Evolutionary conservation across 1,140 invertebrate genomes (phyloP).

Genomic region (Penaeus chinensis): DNA sequence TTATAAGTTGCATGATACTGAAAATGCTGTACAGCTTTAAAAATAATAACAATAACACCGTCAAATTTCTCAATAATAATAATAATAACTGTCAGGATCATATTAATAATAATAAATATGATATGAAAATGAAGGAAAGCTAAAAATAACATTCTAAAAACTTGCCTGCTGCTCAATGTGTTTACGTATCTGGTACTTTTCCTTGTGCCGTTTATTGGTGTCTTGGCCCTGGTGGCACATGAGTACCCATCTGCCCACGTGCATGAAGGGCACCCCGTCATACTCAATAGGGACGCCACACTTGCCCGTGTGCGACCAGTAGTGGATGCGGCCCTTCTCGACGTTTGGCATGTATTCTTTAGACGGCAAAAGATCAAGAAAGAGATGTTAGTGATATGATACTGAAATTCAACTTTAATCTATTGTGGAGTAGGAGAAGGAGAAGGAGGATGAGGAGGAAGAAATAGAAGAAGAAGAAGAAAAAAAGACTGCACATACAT

Average conservation of each 20-base stretch:
- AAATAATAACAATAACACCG: too few species aligned
- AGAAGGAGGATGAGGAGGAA: too few species aligned
- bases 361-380: background rate
- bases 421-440: background rate
- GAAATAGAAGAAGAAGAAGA: too few species aligned
- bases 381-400: background rate
- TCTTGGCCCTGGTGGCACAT: constrained; percentile 60
- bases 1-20: background rate
- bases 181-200: constrained; percentile 58
- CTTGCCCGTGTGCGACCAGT: constrained; percentile 59
- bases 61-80: too few species aligned
- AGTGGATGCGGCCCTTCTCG: constrained; percentile 56
- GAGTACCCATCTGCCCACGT: constrained; percentile 59
- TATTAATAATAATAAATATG: too few species aligned
- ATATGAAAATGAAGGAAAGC: too few species aligned
- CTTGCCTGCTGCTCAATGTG: constrained; percentile 40
- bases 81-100: too few species aligned
- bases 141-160: background rate
- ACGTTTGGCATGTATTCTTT: constrained; percentile 60
- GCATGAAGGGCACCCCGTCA: constrained; percentile 62
- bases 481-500: too few species aligned
- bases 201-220: constrained; percentile 55
- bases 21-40: too few species aligned
- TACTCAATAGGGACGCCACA: constrained; percentile 60
- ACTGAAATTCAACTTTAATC: background rate